A percentile compares a stretch with the other conserved stretches of the same genome.
Conservation (phyloP, 2,797 vertebrate species). For the Lagocephalus sceleratus region DNA sequence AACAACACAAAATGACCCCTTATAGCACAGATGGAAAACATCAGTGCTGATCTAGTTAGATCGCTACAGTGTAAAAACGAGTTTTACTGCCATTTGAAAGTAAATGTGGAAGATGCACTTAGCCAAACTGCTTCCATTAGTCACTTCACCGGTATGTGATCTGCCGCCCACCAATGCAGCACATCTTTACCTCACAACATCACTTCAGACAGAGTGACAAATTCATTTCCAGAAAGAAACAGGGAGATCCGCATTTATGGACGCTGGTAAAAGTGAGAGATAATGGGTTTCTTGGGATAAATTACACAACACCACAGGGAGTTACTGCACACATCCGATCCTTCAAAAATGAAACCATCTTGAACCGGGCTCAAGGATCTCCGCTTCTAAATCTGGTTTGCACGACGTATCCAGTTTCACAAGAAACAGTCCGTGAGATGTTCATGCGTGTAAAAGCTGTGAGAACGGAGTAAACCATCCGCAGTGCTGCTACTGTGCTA, state of each 20-base stretch:
- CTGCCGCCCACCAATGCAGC: not conserved
- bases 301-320: not conserved
- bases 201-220: not conserved
- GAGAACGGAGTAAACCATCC: not conserved
- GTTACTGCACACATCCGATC: not conserved
- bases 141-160: not conserved
- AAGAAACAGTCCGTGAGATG: not conserved
- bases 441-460: not conserved
- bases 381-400: not conserved
- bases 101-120: not conserved
- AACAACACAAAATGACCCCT: not conserved
- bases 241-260: too few species aligned
- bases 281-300: conserved; percentile 1
- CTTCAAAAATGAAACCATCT: not conserved
- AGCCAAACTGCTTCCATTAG: not conserved
- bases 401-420: too few species aligned
- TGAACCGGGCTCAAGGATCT: not conserved
- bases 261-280: not conserved
- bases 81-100: conserved; percentile 1
- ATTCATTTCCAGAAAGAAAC: conserved; percentile 8
- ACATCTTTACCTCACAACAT: conserved; percentile 1
- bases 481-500: conserved; percentile 2
- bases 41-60: not conserved
- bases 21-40: not conserved
- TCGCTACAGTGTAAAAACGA: conserved; percentile 2